These are phyloP conservation scores for Sminthurides bifidus DNA, from an alignment of 1,140 invertebrate genomes.

Conservation along the genomic window DNA sequence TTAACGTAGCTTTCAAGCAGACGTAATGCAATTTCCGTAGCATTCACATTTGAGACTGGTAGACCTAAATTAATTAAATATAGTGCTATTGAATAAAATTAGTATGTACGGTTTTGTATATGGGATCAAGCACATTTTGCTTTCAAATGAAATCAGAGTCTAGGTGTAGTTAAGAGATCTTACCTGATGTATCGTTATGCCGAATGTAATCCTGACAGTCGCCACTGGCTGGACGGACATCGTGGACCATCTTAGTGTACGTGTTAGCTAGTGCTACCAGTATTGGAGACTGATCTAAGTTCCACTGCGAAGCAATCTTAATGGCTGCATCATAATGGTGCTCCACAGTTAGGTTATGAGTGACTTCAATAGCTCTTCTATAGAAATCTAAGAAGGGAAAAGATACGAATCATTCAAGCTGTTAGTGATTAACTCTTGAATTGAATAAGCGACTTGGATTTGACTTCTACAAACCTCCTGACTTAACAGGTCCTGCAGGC, in stretches of 20 bases:
- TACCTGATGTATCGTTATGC: constrained; percentile 22
- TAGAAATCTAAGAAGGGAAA: constrained; percentile 8
- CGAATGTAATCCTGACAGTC: constrained; percentile 27
- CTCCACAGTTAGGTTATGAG: constrained; percentile 8
- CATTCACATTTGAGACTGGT: constrained; percentile 15
- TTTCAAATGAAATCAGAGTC: not conserved
- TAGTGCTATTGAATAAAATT: not conserved
- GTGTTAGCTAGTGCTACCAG: constrained; percentile 7
- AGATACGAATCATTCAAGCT: not conserved
- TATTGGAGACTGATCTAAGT: constrained; percentile 3
- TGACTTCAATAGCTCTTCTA: constrained; percentile 8
- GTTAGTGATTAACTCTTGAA: not conserved
- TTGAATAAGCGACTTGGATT: not conserved
- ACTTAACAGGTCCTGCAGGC: constrained; percentile 8
- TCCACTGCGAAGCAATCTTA: constrained; percentile 20
- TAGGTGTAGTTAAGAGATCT: not conserved
- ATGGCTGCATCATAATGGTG: constrained; percentile 27
- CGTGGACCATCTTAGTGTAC: constrained; percentile 11
- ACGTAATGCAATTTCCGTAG: constrained; percentile 21
- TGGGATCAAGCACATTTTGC: not conserved
- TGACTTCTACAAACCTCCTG: constrained; percentile 5
- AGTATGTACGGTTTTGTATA: not conserved
- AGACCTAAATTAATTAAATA: constrained; percentile 13
- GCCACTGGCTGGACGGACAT: constrained; percentile 10
- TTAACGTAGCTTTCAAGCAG: constrained; percentile 22